Evolutionary conservation across 2,113 vertebrate species (phyloP).

Genomic region (Gambusia affinis): DNA sequence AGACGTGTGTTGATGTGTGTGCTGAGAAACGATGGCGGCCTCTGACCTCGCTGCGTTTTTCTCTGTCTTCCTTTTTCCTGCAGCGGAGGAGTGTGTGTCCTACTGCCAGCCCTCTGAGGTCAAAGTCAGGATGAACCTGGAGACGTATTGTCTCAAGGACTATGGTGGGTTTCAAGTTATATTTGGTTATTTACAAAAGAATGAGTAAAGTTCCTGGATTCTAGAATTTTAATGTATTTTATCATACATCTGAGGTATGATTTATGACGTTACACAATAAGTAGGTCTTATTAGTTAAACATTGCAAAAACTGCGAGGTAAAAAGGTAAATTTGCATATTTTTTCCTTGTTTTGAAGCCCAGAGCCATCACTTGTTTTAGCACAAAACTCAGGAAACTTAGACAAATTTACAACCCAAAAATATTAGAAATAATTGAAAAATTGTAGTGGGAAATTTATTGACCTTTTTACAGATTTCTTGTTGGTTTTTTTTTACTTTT

Average conservation of each 20-base stretch:
- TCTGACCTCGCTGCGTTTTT: constrained; percentile 44
- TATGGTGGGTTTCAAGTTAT: constrained; percentile 77
- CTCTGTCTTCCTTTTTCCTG: constrained; percentile 11
- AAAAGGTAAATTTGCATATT: neutral
- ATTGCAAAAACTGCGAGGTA: too few species aligned
- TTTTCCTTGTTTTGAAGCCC: neutral
- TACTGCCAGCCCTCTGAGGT: constrained; percentile 85
- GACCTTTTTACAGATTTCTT: too few species aligned
- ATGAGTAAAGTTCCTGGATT: neutral
- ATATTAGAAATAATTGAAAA: neutral
- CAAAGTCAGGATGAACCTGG: constrained; percentile 87
- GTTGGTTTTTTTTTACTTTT: too few species aligned
- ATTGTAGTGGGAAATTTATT: neutral
- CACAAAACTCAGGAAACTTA: neutral
- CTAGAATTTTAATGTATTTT: neutral
- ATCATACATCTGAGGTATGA: neutral
- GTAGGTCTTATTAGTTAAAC: too few species aligned
- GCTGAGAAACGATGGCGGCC: constrained; percentile 55
- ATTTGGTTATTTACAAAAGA: neutral
- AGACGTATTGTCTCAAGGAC: constrained; percentile 88
- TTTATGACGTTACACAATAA: neutral
- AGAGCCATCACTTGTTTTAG: neutral
- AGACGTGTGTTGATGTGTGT: constrained; percentile 68
- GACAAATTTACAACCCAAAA: neutral
- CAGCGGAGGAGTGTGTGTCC: constrained; percentile 86